A percentile compares a stretch with the other conserved stretches of the same genome.
Conservation (phyloP, 2,797 vertebrate genomes). For the Galago senegalensis region DNA sequence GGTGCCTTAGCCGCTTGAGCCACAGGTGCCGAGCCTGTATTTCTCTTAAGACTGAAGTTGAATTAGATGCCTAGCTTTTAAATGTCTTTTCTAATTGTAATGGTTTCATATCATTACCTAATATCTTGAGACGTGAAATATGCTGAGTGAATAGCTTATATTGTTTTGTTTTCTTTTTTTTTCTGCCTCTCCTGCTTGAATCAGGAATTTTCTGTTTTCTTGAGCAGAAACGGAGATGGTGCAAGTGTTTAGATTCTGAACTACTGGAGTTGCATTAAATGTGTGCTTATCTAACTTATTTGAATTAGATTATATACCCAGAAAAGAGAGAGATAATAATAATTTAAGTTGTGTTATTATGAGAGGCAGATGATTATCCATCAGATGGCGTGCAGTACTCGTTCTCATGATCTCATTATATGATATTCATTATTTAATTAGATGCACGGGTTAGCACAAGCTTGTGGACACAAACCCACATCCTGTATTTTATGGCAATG, state of each 20-base stretch:
- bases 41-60: not conserved
- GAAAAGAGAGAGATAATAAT: not conserved
- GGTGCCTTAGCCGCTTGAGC: too few relatives aligned
- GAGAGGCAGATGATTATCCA: not conserved
- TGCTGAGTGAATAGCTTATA: not conserved
- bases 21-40: not conserved
- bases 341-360: not conserved
- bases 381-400: not conserved
- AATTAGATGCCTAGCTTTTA: constrained; percentile 6
- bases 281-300: constrained; percentile 1
- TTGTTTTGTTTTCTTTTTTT: not conserved
- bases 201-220: not conserved
- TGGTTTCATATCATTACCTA: not conserved
- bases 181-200: not conserved
- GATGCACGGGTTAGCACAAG: too few relatives aligned
- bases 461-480: not conserved
- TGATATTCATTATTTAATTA: not conserved
- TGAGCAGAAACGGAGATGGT: not conserved
- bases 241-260: not conserved
- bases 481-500: not conserved
- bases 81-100: constrained; percentile 31
- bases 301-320: not conserved
- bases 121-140: not conserved
- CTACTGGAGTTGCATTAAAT: not conserved
- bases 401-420: not conserved